Conservation (phyloP, 2,797 vertebrate species). For the Cheirogaleus major region DNA sequence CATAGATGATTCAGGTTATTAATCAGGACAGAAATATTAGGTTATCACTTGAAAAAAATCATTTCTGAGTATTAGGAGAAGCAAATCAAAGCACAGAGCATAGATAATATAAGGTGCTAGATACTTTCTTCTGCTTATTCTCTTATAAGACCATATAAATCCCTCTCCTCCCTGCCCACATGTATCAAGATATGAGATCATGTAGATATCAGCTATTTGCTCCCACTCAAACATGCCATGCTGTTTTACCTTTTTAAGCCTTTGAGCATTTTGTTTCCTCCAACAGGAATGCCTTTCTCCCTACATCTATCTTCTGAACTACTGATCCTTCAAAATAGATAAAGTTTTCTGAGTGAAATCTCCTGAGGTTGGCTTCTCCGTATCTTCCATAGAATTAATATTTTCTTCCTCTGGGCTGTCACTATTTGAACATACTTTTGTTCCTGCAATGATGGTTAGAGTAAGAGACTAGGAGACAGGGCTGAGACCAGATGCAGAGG, state of each 20-base stretch:
- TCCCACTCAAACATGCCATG: background rate
- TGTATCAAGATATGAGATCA: background rate
- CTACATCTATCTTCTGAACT: background rate
- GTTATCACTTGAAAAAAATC: background rate
- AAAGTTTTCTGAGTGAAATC: background rate
- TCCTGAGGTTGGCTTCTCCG: background rate
- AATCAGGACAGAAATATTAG: background rate
- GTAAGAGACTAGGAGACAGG: background rate
- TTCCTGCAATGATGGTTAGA: background rate
- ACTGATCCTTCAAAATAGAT: background rate
- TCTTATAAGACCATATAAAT: background rate
- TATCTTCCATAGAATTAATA: background rate
- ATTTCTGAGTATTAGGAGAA: constrained; percentile 12
- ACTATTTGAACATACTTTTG: background rate
- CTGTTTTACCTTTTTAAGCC: background rate
- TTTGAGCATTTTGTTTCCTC: background rate
- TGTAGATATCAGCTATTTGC: background rate
- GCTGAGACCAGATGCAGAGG: background rate
- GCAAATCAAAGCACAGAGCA: background rate
- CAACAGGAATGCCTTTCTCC: background rate
- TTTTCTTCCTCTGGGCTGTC: background rate
- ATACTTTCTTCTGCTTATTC: background rate
- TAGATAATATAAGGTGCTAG: background rate
- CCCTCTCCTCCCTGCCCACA: background rate
- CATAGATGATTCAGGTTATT: background rate